Conservation (phyloP, 2,888 invertebrate genomes). For the Andrena marginata region DNA sequence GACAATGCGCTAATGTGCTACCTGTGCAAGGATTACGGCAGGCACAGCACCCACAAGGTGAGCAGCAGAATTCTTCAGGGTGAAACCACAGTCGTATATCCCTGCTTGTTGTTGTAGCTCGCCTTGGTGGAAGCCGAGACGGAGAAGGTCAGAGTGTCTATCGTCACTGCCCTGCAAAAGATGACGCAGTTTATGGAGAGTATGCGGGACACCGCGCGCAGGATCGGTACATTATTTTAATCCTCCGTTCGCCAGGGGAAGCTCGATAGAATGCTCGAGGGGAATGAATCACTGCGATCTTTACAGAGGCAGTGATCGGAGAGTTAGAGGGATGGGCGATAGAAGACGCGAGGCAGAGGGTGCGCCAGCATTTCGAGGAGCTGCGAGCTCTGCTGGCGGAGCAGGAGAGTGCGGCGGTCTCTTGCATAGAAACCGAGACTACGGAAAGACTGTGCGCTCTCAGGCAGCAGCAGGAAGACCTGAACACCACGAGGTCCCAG, state of each 20-base stretch:
- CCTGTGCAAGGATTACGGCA: constrained; percentile 87
- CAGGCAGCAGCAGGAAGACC: constrained; percentile 86
- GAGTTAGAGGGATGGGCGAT: constrained; percentile 78
- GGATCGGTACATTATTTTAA: constrained; percentile 80
- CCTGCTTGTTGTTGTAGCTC: constrained; percentile 81
- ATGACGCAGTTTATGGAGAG: constrained; percentile 86
- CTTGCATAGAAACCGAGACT: constrained; percentile 87
- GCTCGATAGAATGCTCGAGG: background rate
- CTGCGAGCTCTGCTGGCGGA: constrained; percentile 85
- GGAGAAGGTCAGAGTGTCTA: constrained; percentile 86
- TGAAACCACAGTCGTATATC: background rate
- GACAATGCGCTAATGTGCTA: constrained; percentile 87
- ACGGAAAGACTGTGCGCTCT: constrained; percentile 86
- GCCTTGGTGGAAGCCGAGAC: constrained; percentile 87
- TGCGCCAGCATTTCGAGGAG: constrained; percentile 86
- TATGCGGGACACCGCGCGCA: constrained; percentile 86
- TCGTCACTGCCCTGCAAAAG: constrained; percentile 85
- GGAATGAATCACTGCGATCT: no score
- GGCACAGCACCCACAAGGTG: constrained; percentile 87
- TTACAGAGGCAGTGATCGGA: constrained; percentile 83
- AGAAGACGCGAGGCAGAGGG: constrained; percentile 82
- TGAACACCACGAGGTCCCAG: constrained; percentile 86
- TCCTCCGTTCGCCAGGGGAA: background rate
- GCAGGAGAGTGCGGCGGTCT: constrained; percentile 86
- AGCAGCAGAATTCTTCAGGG: background rate